These are phyloP conservation scores for Microctenopoma steveboyesi DNA, from an alignment of 2,797 vertebrate genomes.

Conservation along the genomic window DNA sequence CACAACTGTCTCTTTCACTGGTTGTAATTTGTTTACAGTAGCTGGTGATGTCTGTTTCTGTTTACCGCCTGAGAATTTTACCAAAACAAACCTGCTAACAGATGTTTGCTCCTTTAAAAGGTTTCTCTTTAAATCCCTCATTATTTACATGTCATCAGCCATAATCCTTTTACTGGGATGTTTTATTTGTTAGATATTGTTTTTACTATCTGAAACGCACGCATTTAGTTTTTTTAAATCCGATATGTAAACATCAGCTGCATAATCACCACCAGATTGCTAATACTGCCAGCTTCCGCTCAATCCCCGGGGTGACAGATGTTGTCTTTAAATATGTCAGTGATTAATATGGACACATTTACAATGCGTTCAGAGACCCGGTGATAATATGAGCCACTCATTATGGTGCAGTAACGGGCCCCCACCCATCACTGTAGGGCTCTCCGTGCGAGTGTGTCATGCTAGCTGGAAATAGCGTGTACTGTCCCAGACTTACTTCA, in stretches of 20 bases:
- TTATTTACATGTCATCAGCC: constrained; percentile 38
- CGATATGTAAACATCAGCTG: constrained; percentile 65
- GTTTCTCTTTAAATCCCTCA: constrained; percentile 27
- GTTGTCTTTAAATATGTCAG: constrained; percentile 56
- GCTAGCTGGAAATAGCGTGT: constrained; percentile 39
- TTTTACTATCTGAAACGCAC: constrained; percentile 29
- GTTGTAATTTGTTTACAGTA: constrained; percentile 24
- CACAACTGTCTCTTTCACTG: neutral
- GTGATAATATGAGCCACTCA: constrained; percentile 48
- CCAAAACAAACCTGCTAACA: constrained; percentile 35
- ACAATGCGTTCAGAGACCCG: constrained; percentile 44
- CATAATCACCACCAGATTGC: constrained; percentile 38
- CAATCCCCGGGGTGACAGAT: constrained; percentile 70
- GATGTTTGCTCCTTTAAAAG: constrained; percentile 37
- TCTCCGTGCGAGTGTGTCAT: constrained; percentile 39
- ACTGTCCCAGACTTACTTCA: constrained; percentile 41
- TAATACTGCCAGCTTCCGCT: constrained; percentile 39
- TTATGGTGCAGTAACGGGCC: constrained; percentile 31
- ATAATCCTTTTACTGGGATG: constrained; percentile 14
- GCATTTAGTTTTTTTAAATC: constrained; percentile 43
- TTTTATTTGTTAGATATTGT: constrained; percentile 16
- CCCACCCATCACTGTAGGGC: constrained; percentile 38
- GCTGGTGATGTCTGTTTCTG: constrained; percentile 21
- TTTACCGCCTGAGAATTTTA: constrained; percentile 27
- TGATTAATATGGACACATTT: constrained; percentile 70